Base-by-base conservation (phyloP, 2,797 vertebrate genomes). In the Bryconaethiops microstoma region DNA sequence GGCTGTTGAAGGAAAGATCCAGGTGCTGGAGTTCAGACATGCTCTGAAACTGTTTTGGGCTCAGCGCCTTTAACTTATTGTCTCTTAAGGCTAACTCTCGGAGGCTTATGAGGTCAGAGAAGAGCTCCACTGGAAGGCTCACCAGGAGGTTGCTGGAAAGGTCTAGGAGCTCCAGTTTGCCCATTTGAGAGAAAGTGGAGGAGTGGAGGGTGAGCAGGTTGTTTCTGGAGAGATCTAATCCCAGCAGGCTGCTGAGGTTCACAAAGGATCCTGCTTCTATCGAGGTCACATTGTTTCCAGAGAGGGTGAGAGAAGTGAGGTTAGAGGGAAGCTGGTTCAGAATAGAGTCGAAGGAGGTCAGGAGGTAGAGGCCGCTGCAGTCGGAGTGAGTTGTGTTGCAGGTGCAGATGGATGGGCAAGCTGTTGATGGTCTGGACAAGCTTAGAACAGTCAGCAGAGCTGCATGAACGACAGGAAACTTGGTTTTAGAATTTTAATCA, bases 141-240 rank as follows among this genome's bases (percentile, higher is more conserved):
- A 35, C 95, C 74, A 99, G 92, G 89, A 95, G 93, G 91, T 99
- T 99, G 80, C 94, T 91, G 59, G 97, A 99, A 82, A 99, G 93
- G 81, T 99, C 97, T 88, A 99, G 89, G 86, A 95, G 94, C 82
- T 93, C 94, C 1, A 99, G 89, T 63, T 92, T 86, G 29, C 91
- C 92, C 48, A 97, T 88, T 35, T 95, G 92, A 35, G 93, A 92
- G 80, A 99, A 97, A 8, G 93, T 92, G 35, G 93, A 90, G 16
- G 93, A 90, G 25, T 85, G 87, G 29, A 99, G 91, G 82, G 91
- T 91, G 87, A 95, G 95, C 79, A 99, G 93, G 85, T 94, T 94
- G 89, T 99, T 99, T 89, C 96, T 96, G 86, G 97, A 99, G 77
- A 99, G 93, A 84, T 99, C 97, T 87, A 99, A 87, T 76, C 95